Conservation (phyloP, 1,140 invertebrate species). For the Periplaneta americana region DNA sequence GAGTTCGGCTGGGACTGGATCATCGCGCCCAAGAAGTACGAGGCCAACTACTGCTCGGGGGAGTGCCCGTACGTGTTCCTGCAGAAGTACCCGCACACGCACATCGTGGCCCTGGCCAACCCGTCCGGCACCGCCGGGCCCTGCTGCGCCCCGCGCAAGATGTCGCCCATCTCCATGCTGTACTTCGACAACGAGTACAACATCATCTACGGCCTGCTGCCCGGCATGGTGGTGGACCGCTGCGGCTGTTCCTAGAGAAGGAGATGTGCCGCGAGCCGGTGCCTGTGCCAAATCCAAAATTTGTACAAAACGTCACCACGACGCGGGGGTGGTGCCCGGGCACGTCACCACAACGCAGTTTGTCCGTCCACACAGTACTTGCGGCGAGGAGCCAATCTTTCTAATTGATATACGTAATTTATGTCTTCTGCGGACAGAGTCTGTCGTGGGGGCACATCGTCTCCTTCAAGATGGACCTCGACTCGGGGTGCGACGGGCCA, state of each 20-base stretch:
- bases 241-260: constrained; percentile 79
- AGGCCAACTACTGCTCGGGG: constrained; percentile 94
- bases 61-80: constrained; percentile 87
- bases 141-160: constrained; percentile 84
- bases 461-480: too few relatives aligned
- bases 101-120: constrained; percentile 75
- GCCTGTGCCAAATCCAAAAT: too few relatives aligned
- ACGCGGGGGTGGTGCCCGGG: background rate
- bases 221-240: constrained; percentile 88
- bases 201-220: constrained; percentile 81
- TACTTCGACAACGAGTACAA: constrained; percentile 87
- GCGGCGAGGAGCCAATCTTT: background rate
- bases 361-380: background rate
- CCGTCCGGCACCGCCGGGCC: constrained; percentile 68
- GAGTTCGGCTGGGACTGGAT: constrained; percentile 99
- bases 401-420: background rate
- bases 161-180: constrained; percentile 87
- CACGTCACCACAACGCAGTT: background rate
- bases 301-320: too few relatives aligned
- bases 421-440: too few relatives aligned
- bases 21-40: constrained; percentile 91
- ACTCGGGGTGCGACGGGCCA: background rate
- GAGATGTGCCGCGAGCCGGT: background rate
- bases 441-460: background rate
- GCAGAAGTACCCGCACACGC: constrained; percentile 89